A percentile compares a stretch with the other conserved stretches of the same genome.
Evolutionary conservation across 2,113 vertebrate species (phyloP).

Genomic region (Fukomys damarensis): DNA sequence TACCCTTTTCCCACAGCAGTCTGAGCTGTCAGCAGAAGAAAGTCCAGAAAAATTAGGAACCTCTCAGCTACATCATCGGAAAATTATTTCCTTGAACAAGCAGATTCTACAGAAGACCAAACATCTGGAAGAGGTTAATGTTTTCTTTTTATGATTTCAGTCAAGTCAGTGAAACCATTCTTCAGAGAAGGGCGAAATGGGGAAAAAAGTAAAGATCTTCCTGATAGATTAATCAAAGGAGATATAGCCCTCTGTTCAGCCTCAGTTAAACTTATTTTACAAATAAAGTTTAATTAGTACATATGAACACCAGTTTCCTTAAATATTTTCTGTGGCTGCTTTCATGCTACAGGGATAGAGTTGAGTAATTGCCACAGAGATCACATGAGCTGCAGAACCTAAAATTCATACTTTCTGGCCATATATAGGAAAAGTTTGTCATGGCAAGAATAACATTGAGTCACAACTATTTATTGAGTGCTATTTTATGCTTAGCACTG

Average conservation of each 20-base stretch:
- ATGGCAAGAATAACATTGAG: background rate
- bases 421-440: background rate
- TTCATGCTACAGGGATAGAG: background rate
- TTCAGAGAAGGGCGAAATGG: background rate
- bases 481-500: background rate
- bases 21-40: slow-evolving; percentile 92
- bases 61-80: slow-evolving; percentile 90
- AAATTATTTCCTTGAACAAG: slow-evolving; percentile 92
- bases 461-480: background rate
- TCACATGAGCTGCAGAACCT: background rate
- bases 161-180: background rate
- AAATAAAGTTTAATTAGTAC: background rate
- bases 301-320: background rate
- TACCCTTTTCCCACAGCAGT: slow-evolving; percentile 85
- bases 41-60: slow-evolving; percentile 88
- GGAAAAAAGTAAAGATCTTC: background rate
- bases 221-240: background rate
- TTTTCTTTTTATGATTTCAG: slow-evolving; percentile 48
- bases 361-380: background rate
- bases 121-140: slow-evolving; percentile 91
- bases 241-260: too few relatives aligned
- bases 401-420: background rate
- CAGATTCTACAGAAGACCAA: slow-evolving; percentile 93
- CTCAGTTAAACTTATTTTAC: background rate
- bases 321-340: background rate